These are phyloP conservation scores for Rousettus madagascariensis DNA, from an alignment of 2,797 vertebrate species.

Conservation along the genomic window DNA sequence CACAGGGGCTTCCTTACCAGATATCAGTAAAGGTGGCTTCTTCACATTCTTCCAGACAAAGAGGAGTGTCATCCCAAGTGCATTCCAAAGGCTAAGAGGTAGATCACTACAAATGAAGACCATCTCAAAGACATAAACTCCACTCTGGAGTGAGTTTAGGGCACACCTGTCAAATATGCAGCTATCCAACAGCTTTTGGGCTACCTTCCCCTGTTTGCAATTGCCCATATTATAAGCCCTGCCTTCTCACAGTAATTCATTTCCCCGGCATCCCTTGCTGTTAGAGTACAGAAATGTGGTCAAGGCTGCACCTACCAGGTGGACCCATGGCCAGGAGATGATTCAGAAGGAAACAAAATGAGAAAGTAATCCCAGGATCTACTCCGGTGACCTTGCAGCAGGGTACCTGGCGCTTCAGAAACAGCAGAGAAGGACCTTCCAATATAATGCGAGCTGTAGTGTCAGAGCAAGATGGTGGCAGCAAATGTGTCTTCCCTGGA, in stretches of 20 bases:
- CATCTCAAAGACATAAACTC: not conserved
- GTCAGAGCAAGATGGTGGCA: not conserved
- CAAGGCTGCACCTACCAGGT: not conserved
- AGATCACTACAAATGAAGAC: not conserved
- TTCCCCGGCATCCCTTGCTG: not conserved
- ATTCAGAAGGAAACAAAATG: not conserved
- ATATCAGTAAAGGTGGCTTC: not conserved
- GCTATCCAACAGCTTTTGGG: not conserved
- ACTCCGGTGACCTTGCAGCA: not conserved
- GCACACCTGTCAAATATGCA: not conserved
- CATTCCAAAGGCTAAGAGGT: not conserved
- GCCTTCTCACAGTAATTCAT: not conserved
- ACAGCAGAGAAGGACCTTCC: not conserved
- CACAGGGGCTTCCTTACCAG: not conserved
- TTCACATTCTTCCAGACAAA: not conserved
- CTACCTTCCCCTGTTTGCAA: not conserved
- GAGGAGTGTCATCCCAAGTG: not conserved
- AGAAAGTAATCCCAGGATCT: not conserved
- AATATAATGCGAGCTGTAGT: not conserved
- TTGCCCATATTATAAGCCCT: not conserved
- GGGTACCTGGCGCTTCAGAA: too few relatives aligned
- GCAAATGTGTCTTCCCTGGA: not conserved
- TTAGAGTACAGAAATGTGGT: not conserved
- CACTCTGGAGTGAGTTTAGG: not conserved
- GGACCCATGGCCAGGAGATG: not conserved